Evolutionary conservation across 92 coral and sea anemone species (phyloP).

Genomic region (Porites rus): DNA sequence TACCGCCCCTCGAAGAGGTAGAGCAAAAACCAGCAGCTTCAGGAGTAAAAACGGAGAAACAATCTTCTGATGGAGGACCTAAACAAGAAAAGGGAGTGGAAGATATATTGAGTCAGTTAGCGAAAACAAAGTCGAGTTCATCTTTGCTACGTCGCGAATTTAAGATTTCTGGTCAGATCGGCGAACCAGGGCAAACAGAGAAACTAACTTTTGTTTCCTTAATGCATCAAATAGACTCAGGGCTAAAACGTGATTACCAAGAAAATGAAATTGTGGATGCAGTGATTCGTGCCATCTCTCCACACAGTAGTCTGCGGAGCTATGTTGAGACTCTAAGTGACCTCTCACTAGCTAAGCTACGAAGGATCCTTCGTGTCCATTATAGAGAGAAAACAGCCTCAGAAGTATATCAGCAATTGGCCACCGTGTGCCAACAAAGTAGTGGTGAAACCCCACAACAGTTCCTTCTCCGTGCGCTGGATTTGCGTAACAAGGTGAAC

Average conservation of each 20-base stretch:
- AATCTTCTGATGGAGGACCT: not conserved
- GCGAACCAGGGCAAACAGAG: conserved; percentile 50
- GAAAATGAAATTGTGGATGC: conserved; percentile 47
- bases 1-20: not conserved
- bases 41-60: not conserved
- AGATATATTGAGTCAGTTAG: not conserved
- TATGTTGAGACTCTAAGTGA: not conserved
- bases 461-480: not conserved
- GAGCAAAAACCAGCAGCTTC: not conserved
- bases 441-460: not conserved
- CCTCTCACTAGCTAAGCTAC: not conserved
- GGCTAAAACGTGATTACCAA: conserved; percentile 24
- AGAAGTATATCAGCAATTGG: not conserved
- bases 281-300: conserved; percentile 38
- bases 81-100: not conserved
- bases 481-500: not conserved
- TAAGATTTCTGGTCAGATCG: conserved; percentile 21
- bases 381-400: conserved; percentile 1
- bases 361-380: not conserved
- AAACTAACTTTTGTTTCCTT: conserved; percentile 37
- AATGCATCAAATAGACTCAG: conserved; percentile 36
- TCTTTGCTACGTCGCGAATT: not conserved
- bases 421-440: not conserved
- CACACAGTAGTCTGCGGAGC: not conserved
- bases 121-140: not conserved